phyloP scores from a whole-genome alignment of 92 coral and sea anemone species.

The Epizoanthus ramosus region DNA sequence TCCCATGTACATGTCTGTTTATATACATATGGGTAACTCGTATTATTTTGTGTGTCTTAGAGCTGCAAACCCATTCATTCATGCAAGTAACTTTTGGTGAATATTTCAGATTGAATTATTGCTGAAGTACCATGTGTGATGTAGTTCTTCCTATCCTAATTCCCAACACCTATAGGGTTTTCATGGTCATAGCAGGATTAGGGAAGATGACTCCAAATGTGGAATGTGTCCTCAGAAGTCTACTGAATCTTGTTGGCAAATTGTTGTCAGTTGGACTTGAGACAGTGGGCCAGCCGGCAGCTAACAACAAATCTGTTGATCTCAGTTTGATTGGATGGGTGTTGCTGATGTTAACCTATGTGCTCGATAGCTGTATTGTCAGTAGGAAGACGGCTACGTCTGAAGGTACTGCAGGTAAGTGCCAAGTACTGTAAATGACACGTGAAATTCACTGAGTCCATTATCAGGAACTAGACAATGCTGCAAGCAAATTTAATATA shows the following conservation, averaged over 20 bases:
- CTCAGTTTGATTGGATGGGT: conserved; percentile 88
- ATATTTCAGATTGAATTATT: neutral
- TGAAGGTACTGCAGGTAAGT: conserved; percentile 34
- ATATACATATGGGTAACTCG: too few relatives aligned
- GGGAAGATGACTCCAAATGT: conserved; percentile 85
- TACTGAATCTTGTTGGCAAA: conserved; percentile 74
- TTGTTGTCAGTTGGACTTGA: conserved; percentile 60
- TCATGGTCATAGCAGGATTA: conserved; percentile 79
- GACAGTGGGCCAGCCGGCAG: conserved; percentile 39
- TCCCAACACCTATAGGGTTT: conserved; percentile 63
- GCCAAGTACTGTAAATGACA: too few relatives aligned
- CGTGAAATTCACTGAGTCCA: too few relatives aligned
- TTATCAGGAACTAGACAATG: neutral
- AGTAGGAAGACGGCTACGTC: conserved; percentile 35
- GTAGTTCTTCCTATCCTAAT: neutral
- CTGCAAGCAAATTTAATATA: neutral
- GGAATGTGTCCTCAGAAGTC: conserved; percentile 72
- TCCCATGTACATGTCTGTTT: too few relatives aligned
- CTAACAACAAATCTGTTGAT: conserved; percentile 47
- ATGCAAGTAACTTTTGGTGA: neutral
- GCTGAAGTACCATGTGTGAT: neutral
- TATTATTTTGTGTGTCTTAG: too few relatives aligned
- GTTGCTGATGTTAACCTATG: conserved; percentile 76
- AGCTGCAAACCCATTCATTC: too few relatives aligned
- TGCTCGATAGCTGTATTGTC: conserved; percentile 77